Conservation (phyloP, 2,888 invertebrate species). For the Drosophila emarginata region DNA sequence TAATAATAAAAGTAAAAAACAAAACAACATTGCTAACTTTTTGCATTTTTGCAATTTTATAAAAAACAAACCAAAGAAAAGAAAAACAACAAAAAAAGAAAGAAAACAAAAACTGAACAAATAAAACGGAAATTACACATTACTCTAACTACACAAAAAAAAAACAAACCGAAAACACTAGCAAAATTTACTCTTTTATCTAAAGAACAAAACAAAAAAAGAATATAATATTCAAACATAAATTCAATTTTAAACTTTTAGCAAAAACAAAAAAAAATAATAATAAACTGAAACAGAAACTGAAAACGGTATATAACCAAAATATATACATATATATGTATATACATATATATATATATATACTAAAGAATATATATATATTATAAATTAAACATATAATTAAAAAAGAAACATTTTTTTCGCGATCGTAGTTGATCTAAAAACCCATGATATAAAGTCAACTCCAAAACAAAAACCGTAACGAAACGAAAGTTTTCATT, state of each 20-base stretch:
- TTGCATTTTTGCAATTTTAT: conserved; percentile 83
- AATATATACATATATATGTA: neutral
- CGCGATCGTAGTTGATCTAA: conserved; percentile 79
- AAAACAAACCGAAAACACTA: conserved; percentile 66
- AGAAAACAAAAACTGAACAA: conserved; percentile 51
- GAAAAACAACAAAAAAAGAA: conserved; percentile 47
- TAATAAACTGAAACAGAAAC: conserved; percentile 40
- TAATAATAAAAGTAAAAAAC: conserved; percentile 60
- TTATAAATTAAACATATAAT: conserved; percentile 30
- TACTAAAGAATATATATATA: conserved; percentile 1
- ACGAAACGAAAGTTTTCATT: conserved; percentile 25
- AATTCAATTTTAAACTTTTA: conserved; percentile 76
- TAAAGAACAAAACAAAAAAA: conserved; percentile 60
- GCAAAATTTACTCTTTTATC: conserved; percentile 82
- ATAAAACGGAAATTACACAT: conserved; percentile 30
- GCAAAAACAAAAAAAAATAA: conserved; percentile 51
- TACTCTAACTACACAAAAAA: conserved; percentile 33
- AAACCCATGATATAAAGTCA: conserved; percentile 20
- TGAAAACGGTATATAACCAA: neutral
- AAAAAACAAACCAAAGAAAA: conserved; percentile 59
- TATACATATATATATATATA: neutral
- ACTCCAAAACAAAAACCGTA: neutral
- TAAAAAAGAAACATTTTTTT: conserved; percentile 61
- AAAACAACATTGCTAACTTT: conserved; percentile 80
- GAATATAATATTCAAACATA: conserved; percentile 61